Base-by-base conservation (phyloP, 2,113 vertebrate genomes). In the Podarcis cretensis region DNA sequence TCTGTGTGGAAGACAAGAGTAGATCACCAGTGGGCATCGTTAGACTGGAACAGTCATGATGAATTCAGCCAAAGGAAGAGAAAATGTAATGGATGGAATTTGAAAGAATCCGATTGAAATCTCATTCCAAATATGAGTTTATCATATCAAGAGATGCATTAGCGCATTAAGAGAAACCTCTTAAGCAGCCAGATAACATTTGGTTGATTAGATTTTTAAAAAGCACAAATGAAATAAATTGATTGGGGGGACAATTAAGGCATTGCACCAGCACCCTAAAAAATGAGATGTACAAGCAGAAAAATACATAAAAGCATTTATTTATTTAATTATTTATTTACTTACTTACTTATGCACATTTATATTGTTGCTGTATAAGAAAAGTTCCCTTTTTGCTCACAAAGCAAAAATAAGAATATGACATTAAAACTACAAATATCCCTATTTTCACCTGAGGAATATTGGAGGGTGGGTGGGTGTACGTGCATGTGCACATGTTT, bases 1-100 rank as follows among this genome's bases (percentile, higher is more conserved):
- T 94, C 94, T 95, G 92, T 87, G 91, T 1, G 1, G 84, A 95
- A 81, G 69, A 77, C 71, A 89, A 88, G 88, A 91, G 91, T 89
- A 88, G 92, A 91, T 90, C 90, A 94, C 85, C 91, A 88, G 68
- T 84, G 63, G 37, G 76, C 73, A 87, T 21, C 6, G 32, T 80
- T 88, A 83, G 40, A 69, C 20, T 57, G 73, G n/a, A 88, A 74
- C 35, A 73, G n/a, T 54, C 40, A 35, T 54, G 85, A 80, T 68
- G 40, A 79, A 87, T 30, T n/a, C 48, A 43, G 66, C 32, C 81
- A 59, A 54, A 73, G 12, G 8, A 57, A 71, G n/a, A 2, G 10
- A 6, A 74, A 9, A 85, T 2, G 1, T 27, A 76, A 65, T 68
- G 27, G 57, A 71, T 74, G 25, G 73, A 81, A 81, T 74, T 3